Percentiles rank a stretch among this genome's conserved stretches.
These are phyloP conservation scores for Saguinus imperator DNA, from an alignment of 2,113 vertebrate genomes.

Conservation along the genomic window DNA sequence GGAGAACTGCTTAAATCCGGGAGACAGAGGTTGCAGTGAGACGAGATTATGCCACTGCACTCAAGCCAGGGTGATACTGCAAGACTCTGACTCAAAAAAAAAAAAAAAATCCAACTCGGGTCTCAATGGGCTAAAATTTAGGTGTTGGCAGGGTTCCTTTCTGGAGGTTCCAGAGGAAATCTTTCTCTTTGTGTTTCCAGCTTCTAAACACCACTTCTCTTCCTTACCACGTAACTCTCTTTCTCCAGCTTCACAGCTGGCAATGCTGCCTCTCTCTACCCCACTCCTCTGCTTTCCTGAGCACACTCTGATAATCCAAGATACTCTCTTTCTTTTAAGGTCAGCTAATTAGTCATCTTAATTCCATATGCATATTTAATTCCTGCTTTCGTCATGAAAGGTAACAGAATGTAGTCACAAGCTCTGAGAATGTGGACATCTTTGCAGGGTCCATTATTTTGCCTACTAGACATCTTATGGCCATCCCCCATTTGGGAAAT, in stretches of 20 bases:
- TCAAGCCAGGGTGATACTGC: too few species aligned
- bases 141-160: not conserved
- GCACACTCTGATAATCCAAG: not conserved
- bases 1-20: too few species aligned
- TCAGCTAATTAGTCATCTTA: not conserved
- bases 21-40: too few species aligned
- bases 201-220: not conserved
- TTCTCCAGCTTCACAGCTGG: not conserved
- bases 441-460: not conserved
- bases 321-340: not conserved
- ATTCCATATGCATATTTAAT: not conserved
- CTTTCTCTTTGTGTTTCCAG: not conserved
- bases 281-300: not conserved
- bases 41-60: too few species aligned
- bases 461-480: not conserved
- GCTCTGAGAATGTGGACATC: not conserved
- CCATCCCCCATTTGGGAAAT: not conserved
- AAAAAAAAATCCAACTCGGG: not conserved
- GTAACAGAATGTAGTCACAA: not conserved
- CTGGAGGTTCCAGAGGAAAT: not conserved
- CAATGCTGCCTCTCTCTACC: accelerated
- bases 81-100: too few species aligned
- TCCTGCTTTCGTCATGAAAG: not conserved
- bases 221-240: not conserved
- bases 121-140: not conserved